Conservation (phyloP, 2,113 vertebrate genomes). For the Oreocharis arfaki region DNA sequence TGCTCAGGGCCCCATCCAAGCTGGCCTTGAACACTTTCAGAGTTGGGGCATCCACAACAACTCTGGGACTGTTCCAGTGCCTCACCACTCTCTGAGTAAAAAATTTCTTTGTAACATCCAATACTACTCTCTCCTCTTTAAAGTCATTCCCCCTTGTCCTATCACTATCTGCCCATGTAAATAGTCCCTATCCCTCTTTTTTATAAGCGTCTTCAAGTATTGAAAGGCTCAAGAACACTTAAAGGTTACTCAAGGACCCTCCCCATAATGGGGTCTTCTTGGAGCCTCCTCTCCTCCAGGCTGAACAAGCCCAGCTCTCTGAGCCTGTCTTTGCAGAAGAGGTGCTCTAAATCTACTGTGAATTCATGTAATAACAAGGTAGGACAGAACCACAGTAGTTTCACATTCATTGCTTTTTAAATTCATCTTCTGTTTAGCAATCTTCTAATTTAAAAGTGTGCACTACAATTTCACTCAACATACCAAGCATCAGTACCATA, state of each 20-base stretch:
- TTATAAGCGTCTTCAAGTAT: neutral
- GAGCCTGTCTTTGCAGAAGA: neutral
- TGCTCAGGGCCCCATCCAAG: neutral
- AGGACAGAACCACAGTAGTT: neutral
- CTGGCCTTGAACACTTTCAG: neutral
- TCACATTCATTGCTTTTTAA: neutral
- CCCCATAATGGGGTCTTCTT: too few relatives aligned
- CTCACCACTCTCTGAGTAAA: neutral
- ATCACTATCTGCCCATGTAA: neutral
- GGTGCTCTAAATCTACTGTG: neutral
- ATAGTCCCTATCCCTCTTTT: neutral
- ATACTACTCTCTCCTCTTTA: neutral
- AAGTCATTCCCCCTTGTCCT: neutral
- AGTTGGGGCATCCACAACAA: neutral
- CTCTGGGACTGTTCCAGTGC: neutral
- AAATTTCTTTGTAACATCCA: neutral
- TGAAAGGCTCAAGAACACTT: neutral
- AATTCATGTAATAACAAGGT: neutral
- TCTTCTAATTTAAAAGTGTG: neutral
- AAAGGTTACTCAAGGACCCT: neutral
- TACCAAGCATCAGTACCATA: neutral
- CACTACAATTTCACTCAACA: neutral
- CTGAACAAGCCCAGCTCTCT: neutral
- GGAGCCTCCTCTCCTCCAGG: neutral
- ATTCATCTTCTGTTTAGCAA: neutral